Evolutionary conservation across 37 sponge, comb jelly and placozoan genomes (phyloP), one percentile per base, ranked within the genome.

Genomic region (Diacarnus erythraeanus): DNA sequence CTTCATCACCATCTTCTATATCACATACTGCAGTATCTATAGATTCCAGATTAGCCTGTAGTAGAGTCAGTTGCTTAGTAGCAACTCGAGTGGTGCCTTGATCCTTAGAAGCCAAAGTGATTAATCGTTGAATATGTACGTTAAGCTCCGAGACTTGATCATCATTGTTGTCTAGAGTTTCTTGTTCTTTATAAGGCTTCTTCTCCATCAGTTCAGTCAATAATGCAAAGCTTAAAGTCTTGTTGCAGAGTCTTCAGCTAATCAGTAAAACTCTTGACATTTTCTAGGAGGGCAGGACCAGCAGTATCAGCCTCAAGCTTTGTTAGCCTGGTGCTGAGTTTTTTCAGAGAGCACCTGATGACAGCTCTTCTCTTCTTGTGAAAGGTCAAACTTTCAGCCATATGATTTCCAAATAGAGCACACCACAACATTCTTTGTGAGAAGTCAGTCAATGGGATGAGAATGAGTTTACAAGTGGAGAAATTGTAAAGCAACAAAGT

Each of bases 321-420:
- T 15, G 42, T 74, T 23, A 82, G 38, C 57, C 51, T 69, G 36
- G 74, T 82, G 18, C 65, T 56, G 6, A 82, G 65, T 30, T 72
- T 72, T 15, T 74, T 82, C 21, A 73, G 15, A n/a, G 83, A 82
- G 51, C 75, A 54, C 20, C 83, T 20, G 10, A 74, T 37, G 35
- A 82, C 83, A 22, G 51, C 67, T 74, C 83, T 74, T 51, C 75
- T 74, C 69, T 69, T 80, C 39, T 76, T 76, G 77, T 76, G 77
- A 17, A 76, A 76, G 5, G 64, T 25, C 20, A 61, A 27, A 23
- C 10, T 15, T 47, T 47, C 51, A 47, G 12, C 51, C 51, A 47
- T 47, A 47, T 47, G 18, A 3, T 27, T 5, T 21, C 20, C 18
- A 18, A 5, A 21, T 2, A 23, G 2, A 3, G 67, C 34, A 23